These are phyloP conservation scores for Orthosia gothica DNA, from an alignment of 2,888 invertebrate genomes.

Conservation along the genomic window DNA sequence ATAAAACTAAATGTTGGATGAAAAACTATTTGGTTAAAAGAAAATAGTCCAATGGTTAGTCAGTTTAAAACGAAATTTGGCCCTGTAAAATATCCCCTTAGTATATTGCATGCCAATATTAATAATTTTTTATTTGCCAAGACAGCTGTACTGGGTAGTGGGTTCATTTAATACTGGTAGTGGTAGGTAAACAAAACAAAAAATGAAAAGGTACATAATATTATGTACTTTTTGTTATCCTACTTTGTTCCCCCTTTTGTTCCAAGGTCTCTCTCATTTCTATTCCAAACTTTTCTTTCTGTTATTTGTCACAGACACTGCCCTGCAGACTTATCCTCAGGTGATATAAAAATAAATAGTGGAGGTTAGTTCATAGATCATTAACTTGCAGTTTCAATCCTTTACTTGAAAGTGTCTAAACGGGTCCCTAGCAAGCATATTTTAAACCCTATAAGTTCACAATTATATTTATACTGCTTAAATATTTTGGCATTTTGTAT, in stretches of 20 bases:
- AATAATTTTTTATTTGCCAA: background rate
- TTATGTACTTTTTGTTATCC: background rate
- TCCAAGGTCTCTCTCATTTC: background rate
- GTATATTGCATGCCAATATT: background rate
- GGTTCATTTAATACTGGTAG: background rate
- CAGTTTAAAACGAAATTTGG: background rate
- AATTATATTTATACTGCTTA: no score
- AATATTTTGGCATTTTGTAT: background rate
- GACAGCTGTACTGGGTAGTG: background rate
- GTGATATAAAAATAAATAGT: background rate
- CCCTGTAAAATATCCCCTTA: background rate
- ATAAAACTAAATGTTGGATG: background rate
- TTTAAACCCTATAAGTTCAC: no score
- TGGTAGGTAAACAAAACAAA: background rate
- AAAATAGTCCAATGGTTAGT: no score
- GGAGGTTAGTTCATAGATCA: background rate
- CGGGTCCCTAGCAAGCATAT: no score
- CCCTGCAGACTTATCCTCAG: background rate
- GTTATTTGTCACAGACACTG: background rate
- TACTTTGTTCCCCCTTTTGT: background rate
- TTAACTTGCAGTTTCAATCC: no score
- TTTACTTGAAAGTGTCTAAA: no score
- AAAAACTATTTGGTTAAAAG: slow-evolving; percentile 42
- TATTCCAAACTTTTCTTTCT: background rate
- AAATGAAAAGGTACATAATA: background rate